Base-by-base conservation (phyloP, 1,140 invertebrate genomes). In the Hypothenemus hampei region DNA sequence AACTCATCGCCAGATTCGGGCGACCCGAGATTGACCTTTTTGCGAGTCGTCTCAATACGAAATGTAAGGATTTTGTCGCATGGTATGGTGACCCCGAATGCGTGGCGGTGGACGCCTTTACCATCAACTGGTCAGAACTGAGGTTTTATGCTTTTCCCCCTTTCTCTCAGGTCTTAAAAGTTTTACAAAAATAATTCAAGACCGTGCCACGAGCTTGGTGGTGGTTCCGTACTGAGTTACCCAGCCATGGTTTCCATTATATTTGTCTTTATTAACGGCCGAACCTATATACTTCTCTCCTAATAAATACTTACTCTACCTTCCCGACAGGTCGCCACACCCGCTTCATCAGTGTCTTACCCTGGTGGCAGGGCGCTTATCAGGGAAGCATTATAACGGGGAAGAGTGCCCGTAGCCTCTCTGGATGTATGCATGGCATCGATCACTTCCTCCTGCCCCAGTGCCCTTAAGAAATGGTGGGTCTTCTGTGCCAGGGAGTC, bases 321-420 rank as follows among this genome's bases (percentile, higher is more conserved):
- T 23, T 23, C 26, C 44, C 11, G n/a, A 16, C 19, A 47, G 44
- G 18, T n/a, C 5, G 22, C 18, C 20, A 7, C 45, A 52, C 26
- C 26, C 45, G 4, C 29, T 56, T 5, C 29, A 39, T 8, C 8
- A 22, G 15, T 6, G n/a, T 4, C 29, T 65, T 54, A 55, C 58
- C 19, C 40, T 62, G 54, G 54, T 60, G 36, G 64, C 57, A 31
- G 58, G 58, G 18, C 46, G 36, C n/a, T 61, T 68, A 59, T 69
- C 62, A 39, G 64, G 53, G 7, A 51, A 19, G 21, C 46, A n/a
- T 16, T 35, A 4, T n/a, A 36, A n/a, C 6, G 15, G 13, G n/a
- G 26, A 37, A 11, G n/a, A 4, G 18, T 53, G 13, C 40, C 35
- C 18, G 15, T 22, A 7, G 35, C 19, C 24, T 41, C 21, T 15